Evolutionary conservation across 2,888 invertebrate species (phyloP).

Genomic region (Villa cingulata): DNA sequence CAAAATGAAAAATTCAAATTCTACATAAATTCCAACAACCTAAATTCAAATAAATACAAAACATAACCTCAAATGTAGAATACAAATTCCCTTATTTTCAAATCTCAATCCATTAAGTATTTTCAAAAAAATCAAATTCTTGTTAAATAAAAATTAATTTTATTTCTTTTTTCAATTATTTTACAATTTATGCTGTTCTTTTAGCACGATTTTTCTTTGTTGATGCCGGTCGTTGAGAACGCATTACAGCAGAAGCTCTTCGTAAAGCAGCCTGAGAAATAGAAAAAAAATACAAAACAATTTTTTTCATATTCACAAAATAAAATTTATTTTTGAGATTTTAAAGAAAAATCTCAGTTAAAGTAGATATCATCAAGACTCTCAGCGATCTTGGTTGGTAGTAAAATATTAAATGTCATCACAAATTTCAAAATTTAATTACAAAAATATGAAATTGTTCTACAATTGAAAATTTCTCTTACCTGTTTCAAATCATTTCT

Average conservation of each 20-base stretch:
- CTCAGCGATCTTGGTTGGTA: conserved; percentile 39
- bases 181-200: neutral
- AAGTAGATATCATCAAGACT: conserved; percentile 23
- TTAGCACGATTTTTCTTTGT: conserved; percentile 50
- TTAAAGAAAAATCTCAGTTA: conserved; percentile 13
- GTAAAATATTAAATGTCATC: conserved; percentile 10
- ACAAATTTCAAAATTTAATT: conserved; percentile 5
- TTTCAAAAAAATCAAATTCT: too few relatives aligned
- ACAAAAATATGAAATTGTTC: conserved; percentile 7
- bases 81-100: too few relatives aligned
- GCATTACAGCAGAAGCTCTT: conserved; percentile 82
- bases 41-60: too few relatives aligned
- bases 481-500: conserved; percentile 66
- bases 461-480: conserved; percentile 3
- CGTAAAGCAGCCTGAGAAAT: conserved; percentile 69
- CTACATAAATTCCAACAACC: too few relatives aligned
- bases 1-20: too few relatives aligned
- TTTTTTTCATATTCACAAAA: neutral
- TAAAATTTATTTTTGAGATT: neutral
- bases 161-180: too few relatives aligned
- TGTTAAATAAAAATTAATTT: too few relatives aligned
- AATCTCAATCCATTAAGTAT: too few relatives aligned
- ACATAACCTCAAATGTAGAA: too few relatives aligned
- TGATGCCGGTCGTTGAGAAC: conserved; percentile 78
- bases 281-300: conserved; percentile 6